Conservation (phyloP, 2,888 invertebrate genomes). For the Colletes collaris region DNA sequence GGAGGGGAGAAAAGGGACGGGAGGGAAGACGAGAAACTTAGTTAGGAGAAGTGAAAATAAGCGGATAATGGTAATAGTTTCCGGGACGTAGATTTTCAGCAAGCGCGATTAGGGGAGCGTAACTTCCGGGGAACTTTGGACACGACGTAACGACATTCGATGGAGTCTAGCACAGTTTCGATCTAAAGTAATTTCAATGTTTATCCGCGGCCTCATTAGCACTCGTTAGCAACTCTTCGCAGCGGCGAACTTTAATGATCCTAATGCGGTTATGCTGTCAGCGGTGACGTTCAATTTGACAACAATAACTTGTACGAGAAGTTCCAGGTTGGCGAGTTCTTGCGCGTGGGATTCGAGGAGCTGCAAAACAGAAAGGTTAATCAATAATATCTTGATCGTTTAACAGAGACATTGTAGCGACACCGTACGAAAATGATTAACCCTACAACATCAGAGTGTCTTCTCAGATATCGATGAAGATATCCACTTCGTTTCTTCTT, state of each 20-base stretch:
- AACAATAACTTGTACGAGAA: conserved; percentile 17
- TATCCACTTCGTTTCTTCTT: neutral
- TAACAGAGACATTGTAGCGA: neutral
- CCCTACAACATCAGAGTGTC: no score
- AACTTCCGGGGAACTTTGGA: conserved; percentile 56
- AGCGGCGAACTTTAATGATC: conserved; percentile 30
- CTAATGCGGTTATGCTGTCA: conserved; percentile 36
- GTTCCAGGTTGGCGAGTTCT: conserved; percentile 10
- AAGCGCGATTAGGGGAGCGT: conserved; percentile 46
- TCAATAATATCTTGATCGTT: neutral
- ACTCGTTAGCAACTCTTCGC: conserved; percentile 30
- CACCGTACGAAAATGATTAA: no score
- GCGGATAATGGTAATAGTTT: conserved; percentile 65
- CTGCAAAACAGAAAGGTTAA: neutral
- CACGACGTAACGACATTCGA: conserved; percentile 54
- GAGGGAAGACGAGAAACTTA: conserved; percentile 37
- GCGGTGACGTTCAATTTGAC: conserved; percentile 20
- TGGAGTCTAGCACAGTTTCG: conserved; percentile 51
- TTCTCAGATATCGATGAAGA: no score
- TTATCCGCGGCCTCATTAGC: conserved; percentile 56
- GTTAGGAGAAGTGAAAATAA: conserved; percentile 67
- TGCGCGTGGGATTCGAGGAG: neutral
- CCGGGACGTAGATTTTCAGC: conserved; percentile 54
- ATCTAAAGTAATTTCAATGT: conserved; percentile 64
- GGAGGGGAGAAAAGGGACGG: conserved; percentile 6